phyloP scores from a whole-genome alignment of 2,797 vertebrate species.

The Galago senegalensis region DNA sequence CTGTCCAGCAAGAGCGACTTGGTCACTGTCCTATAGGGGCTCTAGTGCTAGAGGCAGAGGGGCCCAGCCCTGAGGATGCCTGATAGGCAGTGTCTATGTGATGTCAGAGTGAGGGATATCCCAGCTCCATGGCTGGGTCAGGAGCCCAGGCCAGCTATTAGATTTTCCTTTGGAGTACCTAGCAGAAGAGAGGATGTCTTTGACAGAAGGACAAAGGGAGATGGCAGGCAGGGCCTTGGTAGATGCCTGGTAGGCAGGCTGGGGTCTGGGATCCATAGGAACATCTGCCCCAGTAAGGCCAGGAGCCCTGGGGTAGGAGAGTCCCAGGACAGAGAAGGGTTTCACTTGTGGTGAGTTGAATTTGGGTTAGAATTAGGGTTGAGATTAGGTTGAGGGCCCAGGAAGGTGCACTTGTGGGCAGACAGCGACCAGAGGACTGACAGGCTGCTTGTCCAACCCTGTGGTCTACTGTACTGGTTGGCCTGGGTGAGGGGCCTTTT shows the following conservation, averaged over 20 bases:
- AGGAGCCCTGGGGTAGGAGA: too few species aligned
- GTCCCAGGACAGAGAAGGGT: neutral
- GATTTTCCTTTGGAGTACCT: neutral
- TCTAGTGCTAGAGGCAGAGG: neutral
- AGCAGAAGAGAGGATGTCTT: neutral
- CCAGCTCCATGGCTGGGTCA: neutral
- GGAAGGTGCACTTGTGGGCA: neutral
- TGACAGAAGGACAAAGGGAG: neutral
- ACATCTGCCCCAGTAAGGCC: neutral
- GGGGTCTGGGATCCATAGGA: neutral
- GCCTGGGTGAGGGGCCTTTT: neutral
- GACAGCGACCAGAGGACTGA: too few species aligned
- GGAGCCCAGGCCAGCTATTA: neutral
- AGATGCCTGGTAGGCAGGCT: neutral
- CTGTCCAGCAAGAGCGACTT: rapidly evolving
- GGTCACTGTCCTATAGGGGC: neutral
- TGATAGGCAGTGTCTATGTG: rapidly evolving
- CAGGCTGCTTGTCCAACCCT: neutral
- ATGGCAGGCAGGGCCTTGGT: too few species aligned
- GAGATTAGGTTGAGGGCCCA: neutral
- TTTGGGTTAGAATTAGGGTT: neutral
- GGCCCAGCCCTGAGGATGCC: neutral
- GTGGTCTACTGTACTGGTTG: neutral
- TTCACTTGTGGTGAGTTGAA: neutral
- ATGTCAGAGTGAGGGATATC: neutral